These are phyloP conservation scores for Falcaria lacertinaria DNA, from an alignment of 2,888 invertebrate genomes.

Conservation along the genomic window DNA sequence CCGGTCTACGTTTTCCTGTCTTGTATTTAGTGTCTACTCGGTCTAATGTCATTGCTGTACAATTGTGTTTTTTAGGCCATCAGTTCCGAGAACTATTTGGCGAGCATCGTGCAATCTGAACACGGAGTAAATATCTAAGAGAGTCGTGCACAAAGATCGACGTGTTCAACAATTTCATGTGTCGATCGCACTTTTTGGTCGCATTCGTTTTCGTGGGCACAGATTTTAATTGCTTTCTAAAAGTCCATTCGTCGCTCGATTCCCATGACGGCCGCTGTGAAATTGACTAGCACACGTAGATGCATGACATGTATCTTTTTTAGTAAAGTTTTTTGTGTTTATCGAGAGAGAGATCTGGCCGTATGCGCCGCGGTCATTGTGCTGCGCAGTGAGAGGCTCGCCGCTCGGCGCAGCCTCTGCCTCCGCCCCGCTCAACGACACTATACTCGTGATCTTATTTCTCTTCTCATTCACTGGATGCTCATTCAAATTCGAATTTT, in stretches of 20 bases:
- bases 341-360: constrained; percentile 69
- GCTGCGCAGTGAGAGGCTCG: constrained; percentile 54
- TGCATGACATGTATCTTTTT: constrained; percentile 79
- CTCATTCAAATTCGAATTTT: constrained; percentile 74
- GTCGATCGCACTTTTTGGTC: constrained; percentile 60
- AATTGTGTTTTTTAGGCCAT: constrained; percentile 41
- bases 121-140: constrained; percentile 26
- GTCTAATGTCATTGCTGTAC: constrained; percentile 26
- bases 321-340: constrained; percentile 62
- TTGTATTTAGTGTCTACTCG: constrained; percentile 18
- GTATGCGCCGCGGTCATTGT: constrained; percentile 71
- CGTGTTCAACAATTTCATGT: constrained; percentile 56
- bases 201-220: constrained; percentile 53
- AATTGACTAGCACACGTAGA: constrained; percentile 77
- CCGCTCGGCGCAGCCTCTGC: constrained; percentile 42
- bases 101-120: constrained; percentile 24
- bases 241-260: constrained; percentile 72
- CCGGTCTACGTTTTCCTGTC: constrained; percentile 27
- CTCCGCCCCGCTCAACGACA: constrained; percentile 4
- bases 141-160: constrained; percentile 40
- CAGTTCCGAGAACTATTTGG: constrained; percentile 38
- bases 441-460: constrained; percentile 68
- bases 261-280: constrained; percentile 76
- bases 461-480: constrained; percentile 57
- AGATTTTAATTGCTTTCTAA: constrained; percentile 77